These are phyloP conservation scores for Arrhamphus sclerolepis DNA, from an alignment of 2,797 vertebrate species.

Conservation along the genomic window DNA sequence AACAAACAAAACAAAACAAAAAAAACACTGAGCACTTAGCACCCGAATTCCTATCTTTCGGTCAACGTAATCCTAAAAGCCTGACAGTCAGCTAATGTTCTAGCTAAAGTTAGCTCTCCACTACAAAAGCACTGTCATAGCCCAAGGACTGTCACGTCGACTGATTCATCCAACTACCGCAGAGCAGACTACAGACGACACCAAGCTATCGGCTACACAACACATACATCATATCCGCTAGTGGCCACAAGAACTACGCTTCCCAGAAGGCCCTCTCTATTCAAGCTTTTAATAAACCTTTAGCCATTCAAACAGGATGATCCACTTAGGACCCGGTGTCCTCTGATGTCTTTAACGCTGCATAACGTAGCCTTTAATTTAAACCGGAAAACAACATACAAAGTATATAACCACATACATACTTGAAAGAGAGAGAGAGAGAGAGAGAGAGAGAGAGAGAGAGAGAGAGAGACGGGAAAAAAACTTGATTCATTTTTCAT, in stretches of 20 bases:
- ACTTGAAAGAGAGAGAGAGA: too few relatives aligned
- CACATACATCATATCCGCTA: conserved; percentile 55
- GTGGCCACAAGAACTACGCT: conserved; percentile 2
- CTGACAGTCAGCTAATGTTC: conserved; percentile 42
- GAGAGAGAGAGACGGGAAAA: too few relatives aligned
- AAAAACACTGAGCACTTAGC: conserved; percentile 39
- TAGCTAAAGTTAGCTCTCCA: conserved; percentile 68
- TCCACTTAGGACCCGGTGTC: conserved; percentile 46
- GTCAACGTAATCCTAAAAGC: conserved; percentile 35
- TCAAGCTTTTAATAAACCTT: conserved; percentile 55
- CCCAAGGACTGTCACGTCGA: conserved; percentile 67
- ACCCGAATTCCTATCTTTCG: conserved; percentile 32
- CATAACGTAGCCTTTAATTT: neutral
- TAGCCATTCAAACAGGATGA: conserved; percentile 45
- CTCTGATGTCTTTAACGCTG: conserved; percentile 12
- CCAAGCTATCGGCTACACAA: conserved; percentile 39
- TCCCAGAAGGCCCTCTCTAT: conserved; percentile 36
- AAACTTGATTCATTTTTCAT: too few relatives aligned
- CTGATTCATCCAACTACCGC: conserved; percentile 68
- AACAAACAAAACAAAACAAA: conserved; percentile 16
- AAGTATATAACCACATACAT: neutral
- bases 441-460: too few relatives aligned
- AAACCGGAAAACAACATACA: neutral
- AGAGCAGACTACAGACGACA: conserved; percentile 48
- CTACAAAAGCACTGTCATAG: conserved; percentile 70